Conservation (phyloP, 1,140 invertebrate genomes). For the Lepidurus arcticus region DNA sequence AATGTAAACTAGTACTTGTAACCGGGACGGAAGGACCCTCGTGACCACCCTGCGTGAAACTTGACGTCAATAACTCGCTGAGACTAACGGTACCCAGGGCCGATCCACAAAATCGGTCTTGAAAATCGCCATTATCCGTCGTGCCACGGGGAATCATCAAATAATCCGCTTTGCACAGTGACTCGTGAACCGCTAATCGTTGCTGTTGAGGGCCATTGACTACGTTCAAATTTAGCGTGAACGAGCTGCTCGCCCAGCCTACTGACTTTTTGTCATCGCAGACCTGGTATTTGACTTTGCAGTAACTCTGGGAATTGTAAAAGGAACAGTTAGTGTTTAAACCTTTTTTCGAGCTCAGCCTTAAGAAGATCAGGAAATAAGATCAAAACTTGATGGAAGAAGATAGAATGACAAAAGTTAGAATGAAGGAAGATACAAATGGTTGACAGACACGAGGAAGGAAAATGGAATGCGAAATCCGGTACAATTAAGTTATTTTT, state of each 20-base stretch:
- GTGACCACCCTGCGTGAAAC: neutral
- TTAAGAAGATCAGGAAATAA: too few species aligned
- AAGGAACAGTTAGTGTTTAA: too few species aligned
- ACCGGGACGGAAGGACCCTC: neutral
- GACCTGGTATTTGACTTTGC: neutral
- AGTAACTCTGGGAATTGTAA: neutral
- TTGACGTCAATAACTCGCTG: neutral
- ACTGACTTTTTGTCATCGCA: neutral
- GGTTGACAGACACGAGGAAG: neutral
- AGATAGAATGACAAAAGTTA: neutral
- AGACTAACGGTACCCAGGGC: constrained; percentile 4
- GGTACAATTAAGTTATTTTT: constrained; percentile 12
- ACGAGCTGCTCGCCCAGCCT: neutral
- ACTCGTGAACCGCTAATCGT: neutral
- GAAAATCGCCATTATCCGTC: constrained; percentile 3
- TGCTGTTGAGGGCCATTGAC: neutral
- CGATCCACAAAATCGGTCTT: constrained; percentile 3
- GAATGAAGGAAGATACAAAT: neutral
- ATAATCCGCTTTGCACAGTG: neutral
- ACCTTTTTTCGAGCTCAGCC: too few species aligned
- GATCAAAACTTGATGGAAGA: too few species aligned
- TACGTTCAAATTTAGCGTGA: neutral
- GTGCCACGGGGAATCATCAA: neutral
- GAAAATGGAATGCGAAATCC: constrained; percentile 15
- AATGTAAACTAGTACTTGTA: neutral